Evolutionary conservation across 2,113 vertebrate species (phyloP).

Genomic region (Rhinoderma darwinii): DNA sequence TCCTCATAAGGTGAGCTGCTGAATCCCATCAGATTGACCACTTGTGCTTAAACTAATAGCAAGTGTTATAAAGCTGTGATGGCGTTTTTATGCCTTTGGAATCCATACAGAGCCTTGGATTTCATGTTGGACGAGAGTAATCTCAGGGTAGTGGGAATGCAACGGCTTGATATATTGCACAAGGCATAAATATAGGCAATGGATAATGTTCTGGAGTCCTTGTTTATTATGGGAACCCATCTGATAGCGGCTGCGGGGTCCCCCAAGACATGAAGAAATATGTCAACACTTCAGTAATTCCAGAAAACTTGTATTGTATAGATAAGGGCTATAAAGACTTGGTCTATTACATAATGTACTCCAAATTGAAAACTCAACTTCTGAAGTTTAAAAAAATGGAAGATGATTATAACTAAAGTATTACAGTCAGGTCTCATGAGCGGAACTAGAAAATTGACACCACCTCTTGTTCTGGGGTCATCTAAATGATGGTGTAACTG

Average conservation of each 20-base stretch:
- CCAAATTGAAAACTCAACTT: not conserved
- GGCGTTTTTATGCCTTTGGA: conserved; percentile 56
- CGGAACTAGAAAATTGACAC: not conserved
- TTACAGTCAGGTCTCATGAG: not conserved
- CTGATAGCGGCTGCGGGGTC: conserved; percentile 23
- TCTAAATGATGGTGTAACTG: not conserved
- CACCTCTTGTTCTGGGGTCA: not conserved
- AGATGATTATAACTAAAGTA: not conserved
- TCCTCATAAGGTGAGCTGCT: not conserved
- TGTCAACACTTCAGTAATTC: conserved; percentile 44
- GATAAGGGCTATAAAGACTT: conserved; percentile 1
- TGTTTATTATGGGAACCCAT: conserved; percentile 49
- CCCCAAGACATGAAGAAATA: conserved; percentile 12
- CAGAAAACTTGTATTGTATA: conserved; percentile 18
- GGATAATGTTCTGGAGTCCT: not conserved
- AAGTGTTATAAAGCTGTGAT: conserved; percentile 25
- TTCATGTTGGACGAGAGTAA: conserved; percentile 37
- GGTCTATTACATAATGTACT: not conserved
- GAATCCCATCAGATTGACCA: not conserved
- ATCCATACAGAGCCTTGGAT: conserved; percentile 11
- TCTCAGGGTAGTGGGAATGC: conserved; percentile 21
- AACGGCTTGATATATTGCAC: conserved; percentile 36
- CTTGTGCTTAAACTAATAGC: not conserved
- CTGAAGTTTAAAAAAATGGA: not conserved
- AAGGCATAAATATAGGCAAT: not conserved